phyloP scores from a whole-genome alignment of 1,140 invertebrate species.

The Heliconius congener region DNA sequence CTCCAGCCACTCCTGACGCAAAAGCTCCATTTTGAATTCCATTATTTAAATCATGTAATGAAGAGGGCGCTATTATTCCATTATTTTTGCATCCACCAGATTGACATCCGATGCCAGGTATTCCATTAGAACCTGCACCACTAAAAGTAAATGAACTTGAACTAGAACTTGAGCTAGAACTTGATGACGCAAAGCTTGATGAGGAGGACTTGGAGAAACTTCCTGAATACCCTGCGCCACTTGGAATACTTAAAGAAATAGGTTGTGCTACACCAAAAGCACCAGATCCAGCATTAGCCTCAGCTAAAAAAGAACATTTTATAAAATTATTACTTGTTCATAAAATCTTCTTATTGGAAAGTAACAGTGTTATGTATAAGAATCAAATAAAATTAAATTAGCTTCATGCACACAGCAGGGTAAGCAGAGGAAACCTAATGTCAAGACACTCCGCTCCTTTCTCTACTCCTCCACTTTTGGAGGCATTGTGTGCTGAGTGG shows the following conservation, averaged over 20 bases:
- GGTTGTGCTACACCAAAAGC: slow-evolving; percentile 45
- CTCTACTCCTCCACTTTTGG: no score
- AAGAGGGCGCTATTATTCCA: slow-evolving; percentile 19
- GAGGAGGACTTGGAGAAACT: slow-evolving; percentile 67
- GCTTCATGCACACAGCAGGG: no score
- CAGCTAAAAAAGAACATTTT: slow-evolving; percentile 54
- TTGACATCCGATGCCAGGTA: slow-evolving; percentile 38
- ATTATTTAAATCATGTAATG: slow-evolving; percentile 25
- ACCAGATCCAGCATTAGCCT: slow-evolving; percentile 55
- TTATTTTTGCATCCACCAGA: slow-evolving; percentile 41
- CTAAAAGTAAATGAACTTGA: slow-evolving; percentile 65
- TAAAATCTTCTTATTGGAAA: neutral
- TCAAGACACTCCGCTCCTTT: no score
- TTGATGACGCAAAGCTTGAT: slow-evolving; percentile 66
- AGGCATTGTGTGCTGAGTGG: no score
- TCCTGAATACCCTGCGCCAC: slow-evolving; percentile 56
- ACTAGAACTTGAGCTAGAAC: slow-evolving; percentile 67
- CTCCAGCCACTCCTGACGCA: slow-evolving; percentile 35
- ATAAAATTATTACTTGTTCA: neutral
- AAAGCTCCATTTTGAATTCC: slow-evolving; percentile 22
- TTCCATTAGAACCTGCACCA: slow-evolving; percentile 43
- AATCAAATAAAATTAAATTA: no score
- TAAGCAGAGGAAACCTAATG: no score
- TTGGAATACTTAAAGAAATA: slow-evolving; percentile 50
- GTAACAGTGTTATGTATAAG: no score